phyloP scores from a whole-genome alignment of 2,888 invertebrate species.

The Busseola fusca region DNA sequence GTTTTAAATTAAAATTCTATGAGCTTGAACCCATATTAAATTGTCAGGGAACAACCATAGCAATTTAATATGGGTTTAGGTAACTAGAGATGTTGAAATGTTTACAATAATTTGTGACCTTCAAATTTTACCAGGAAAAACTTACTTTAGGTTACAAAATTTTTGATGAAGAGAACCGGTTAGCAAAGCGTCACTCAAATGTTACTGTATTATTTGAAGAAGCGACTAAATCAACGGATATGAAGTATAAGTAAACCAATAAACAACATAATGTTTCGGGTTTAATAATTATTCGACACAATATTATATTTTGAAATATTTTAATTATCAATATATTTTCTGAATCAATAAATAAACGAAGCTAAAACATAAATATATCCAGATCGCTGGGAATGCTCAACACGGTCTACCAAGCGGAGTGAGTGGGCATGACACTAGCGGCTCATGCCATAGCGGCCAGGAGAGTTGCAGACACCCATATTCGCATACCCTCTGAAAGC shows the following conservation, averaged over 20 bases:
- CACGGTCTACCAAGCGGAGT: too few species aligned
- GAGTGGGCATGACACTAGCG: too few species aligned
- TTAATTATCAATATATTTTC: too few species aligned
- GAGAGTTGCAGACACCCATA: too few species aligned
- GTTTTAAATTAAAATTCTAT: constrained; percentile 12
- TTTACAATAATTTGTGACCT: neutral
- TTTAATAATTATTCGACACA: neutral
- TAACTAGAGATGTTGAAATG: neutral
- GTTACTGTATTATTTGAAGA: neutral
- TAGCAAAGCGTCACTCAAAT: neutral
- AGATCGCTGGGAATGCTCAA: too few species aligned
- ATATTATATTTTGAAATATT: neutral
- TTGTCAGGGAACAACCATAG: too few species aligned
- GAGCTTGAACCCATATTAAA: constrained; percentile 2
- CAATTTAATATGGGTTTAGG: too few species aligned
- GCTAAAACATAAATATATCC: too few species aligned
- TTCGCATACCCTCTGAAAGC: too few species aligned
- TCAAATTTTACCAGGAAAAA: neutral
- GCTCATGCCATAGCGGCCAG: too few species aligned
- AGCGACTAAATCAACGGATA: neutral
- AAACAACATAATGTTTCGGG: neutral
- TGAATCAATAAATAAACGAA: too few species aligned
- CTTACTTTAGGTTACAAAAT: neutral
- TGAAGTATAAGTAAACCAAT: neutral
- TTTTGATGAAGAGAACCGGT: neutral